Percentiles rank a stretch among this genome's conserved stretches.
Conservation (phyloP, 2,113 vertebrate species). For the Eclectus roratus region DNA sequence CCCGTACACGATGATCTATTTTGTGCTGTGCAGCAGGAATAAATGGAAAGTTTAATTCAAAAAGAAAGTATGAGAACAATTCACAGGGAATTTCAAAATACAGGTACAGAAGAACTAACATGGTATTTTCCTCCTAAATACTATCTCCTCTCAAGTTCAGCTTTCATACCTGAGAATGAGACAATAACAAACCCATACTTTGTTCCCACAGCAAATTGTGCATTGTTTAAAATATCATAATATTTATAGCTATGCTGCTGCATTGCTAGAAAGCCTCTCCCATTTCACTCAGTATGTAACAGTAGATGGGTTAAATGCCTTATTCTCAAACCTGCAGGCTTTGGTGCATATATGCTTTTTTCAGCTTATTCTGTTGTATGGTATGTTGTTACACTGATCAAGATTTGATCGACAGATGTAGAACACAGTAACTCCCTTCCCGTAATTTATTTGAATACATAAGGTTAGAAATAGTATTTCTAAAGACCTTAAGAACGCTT, state of each 20-base stretch:
- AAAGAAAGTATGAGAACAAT: not conserved
- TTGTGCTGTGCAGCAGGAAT: not conserved
- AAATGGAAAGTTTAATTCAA: not conserved
- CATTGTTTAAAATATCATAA: not conserved
- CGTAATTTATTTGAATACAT: not conserved
- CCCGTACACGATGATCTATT: not conserved
- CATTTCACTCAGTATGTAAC: not conserved
- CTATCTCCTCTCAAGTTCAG: not conserved
- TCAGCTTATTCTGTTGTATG: not conserved
- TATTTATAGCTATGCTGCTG: not conserved
- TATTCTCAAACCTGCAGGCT: slow-evolving; percentile 32
- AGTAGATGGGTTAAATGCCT: slow-evolving; percentile 9
- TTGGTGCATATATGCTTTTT: not conserved
- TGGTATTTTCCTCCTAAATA: not conserved
- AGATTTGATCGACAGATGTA: slow-evolving; percentile 18
- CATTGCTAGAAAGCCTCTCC: not conserved
- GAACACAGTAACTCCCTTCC: not conserved
- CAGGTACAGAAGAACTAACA: not conserved
- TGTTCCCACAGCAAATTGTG: not conserved
- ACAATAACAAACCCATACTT: not conserved
- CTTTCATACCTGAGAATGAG: not conserved
- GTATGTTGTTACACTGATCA: not conserved
- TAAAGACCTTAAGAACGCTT: not conserved
- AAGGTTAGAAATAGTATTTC: not conserved
- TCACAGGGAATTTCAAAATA: not conserved